Evolutionary conservation across 1,140 invertebrate species (phyloP).

Genomic region (Centruroides sculpturatus): DNA sequence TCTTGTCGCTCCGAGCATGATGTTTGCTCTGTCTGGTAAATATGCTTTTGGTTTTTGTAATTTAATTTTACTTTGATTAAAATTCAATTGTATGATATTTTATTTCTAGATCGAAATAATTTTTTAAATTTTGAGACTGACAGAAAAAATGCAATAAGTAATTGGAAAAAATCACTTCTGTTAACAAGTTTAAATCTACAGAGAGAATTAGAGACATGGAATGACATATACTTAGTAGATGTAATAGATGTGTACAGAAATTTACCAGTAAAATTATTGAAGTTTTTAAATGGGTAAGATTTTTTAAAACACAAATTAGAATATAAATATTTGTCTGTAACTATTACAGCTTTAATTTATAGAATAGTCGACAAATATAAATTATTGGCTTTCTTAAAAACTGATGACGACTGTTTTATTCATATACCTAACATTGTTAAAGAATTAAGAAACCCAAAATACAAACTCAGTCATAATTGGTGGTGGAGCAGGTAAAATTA

Average conservation of each 20-base stretch:
- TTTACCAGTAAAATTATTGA: conserved; percentile 14
- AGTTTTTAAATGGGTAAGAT: conserved; percentile 11
- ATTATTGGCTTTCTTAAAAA: conserved; percentile 14
- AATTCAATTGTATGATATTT: not conserved
- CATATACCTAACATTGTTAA: conserved; percentile 6
- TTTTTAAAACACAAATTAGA: too few species aligned
- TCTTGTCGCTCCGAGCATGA: not conserved
- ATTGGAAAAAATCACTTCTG: conserved; percentile 4
- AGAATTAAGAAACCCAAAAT: not conserved
- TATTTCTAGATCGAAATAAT: not conserved
- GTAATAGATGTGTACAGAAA: conserved; percentile 15
- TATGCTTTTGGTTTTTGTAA: not conserved
- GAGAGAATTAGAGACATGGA: not conserved
- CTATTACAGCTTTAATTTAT: too few species aligned
- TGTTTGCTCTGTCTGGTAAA: conserved; percentile 2
- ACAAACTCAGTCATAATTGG: not conserved
- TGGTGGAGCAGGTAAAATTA: conserved; percentile 16
- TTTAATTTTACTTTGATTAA: not conserved
- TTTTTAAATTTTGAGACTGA: not conserved
- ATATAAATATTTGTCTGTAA: too few species aligned
- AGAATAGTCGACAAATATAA: conserved; percentile 1
- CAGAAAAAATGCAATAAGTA: not conserved
- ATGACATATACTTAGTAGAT: conserved; percentile 15
- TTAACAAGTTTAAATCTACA: conserved; percentile 2
- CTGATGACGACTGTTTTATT: conserved; percentile 19